phyloP scores from a whole-genome alignment of 2,797 vertebrate species.

The Sebastiscus albofasciatus region DNA sequence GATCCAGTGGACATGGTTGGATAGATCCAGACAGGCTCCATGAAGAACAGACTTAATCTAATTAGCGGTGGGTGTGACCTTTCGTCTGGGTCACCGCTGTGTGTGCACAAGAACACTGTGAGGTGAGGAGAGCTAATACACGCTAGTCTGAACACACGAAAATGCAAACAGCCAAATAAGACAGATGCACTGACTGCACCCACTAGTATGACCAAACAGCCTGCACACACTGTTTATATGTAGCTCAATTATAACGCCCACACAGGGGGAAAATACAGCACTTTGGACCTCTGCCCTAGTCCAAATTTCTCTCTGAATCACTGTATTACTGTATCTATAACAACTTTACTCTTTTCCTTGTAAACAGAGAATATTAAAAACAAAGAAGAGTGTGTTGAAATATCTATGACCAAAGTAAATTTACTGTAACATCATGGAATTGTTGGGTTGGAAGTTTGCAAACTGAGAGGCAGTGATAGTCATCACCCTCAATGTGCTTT shows the following conservation, averaged over 20 bases:
- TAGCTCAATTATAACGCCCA: conserved; percentile 22
- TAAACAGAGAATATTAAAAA: background rate
- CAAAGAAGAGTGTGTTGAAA: background rate
- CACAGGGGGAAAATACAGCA: background rate
- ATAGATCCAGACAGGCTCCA: conserved; percentile 33
- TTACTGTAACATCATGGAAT: conserved; percentile 1
- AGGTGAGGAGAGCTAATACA: conserved; percentile 39
- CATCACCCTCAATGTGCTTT: conserved; percentile 23
- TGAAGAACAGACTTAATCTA: conserved; percentile 62
- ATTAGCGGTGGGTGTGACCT: conserved; percentile 70
- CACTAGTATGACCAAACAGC: background rate
- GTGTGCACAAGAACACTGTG: conserved; percentile 51
- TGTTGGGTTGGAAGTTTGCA: conserved; percentile 18
- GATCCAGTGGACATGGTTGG: conserved; percentile 26
- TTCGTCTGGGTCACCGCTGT: conserved; percentile 59
- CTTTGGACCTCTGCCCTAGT: conserved; percentile 4
- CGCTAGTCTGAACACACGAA: conserved; percentile 3
- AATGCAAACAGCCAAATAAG: conserved; percentile 2
- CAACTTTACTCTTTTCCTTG: conserved; percentile 1
- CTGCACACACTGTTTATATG: background rate
- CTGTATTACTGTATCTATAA: conserved; percentile 15
- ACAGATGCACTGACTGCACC: background rate
- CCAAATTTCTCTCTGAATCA: conserved; percentile 13
- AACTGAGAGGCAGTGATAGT: conserved; percentile 33
- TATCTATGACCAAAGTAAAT: conserved; percentile 5